Percentiles rank a stretch among this genome's conserved stretches.
Conservation (phyloP, 2,888 invertebrate species). For the Rutpela maculata region DNA sequence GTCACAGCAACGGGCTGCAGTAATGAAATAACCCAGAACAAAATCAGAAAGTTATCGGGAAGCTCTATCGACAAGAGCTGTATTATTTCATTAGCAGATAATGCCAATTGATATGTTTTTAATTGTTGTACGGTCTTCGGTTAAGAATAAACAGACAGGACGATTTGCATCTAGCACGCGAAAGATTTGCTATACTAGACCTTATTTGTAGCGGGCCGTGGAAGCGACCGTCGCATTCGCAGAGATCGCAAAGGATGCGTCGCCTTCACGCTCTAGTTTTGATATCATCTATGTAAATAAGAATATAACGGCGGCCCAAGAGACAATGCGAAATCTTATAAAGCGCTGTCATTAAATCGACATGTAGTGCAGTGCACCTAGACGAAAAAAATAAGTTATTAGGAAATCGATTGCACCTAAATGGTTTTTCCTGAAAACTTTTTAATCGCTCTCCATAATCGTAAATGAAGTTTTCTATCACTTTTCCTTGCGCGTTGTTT, state of each 20-base stretch:
- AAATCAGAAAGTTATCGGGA: background rate
- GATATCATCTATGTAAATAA: conserved; percentile 55
- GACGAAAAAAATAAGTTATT: no score
- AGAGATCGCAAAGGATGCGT: conserved; percentile 46
- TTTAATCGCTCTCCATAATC: no score
- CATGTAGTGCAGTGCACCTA: no score
- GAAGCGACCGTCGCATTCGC: background rate
- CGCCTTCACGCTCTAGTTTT: conserved; percentile 56
- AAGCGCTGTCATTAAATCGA: conserved; percentile 44
- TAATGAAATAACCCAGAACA: background rate
- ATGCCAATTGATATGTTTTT: conserved; percentile 7
- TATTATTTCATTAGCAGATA: conserved; percentile 4
- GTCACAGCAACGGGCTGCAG: background rate
- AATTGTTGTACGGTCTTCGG: background rate
- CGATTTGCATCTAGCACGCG: conserved; percentile 35
- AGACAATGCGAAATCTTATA: conserved; percentile 33
- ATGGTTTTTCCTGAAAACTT: no score
- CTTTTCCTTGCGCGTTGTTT: no score
- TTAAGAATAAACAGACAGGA: conserved; percentile 9
- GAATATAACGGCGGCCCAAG: conserved; percentile 40
- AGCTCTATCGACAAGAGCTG: background rate
- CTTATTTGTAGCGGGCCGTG: conserved; percentile 27
- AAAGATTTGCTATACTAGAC: conserved; percentile 27
- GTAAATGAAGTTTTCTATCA: no score
- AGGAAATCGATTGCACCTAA: no score